These are phyloP conservation scores for Mastomys coucha DNA, from an alignment of 2,113 vertebrate genomes.

Conservation along the genomic window DNA sequence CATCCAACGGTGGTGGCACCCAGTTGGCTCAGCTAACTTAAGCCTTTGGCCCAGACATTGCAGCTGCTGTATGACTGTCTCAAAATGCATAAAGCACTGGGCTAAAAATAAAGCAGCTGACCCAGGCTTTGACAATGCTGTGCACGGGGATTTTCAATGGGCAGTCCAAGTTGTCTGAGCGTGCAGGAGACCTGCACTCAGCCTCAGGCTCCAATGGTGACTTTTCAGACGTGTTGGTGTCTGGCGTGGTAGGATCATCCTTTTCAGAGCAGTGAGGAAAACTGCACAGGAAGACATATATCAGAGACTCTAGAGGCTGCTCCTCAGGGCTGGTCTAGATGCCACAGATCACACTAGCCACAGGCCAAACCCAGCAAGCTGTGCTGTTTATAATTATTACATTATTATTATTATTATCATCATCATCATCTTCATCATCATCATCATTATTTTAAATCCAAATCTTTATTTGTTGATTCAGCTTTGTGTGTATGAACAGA, in stretches of 20 bases:
- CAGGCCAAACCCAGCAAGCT: background rate
- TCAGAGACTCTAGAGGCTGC: no score
- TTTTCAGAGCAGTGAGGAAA: background rate
- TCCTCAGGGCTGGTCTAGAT: background rate
- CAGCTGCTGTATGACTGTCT: background rate
- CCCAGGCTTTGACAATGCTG: background rate
- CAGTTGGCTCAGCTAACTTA: background rate
- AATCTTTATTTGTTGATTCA: background rate
- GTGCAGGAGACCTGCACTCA: background rate
- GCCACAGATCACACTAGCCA: background rate
- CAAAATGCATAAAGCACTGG: conserved; percentile 8
- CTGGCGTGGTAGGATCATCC: background rate
- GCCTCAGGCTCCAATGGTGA: background rate
- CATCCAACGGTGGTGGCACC: background rate
- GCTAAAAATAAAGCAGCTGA: conserved; percentile 4
- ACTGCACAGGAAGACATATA: background rate
- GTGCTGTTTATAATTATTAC: background rate
- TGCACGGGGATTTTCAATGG: background rate
- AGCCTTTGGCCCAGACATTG: background rate
- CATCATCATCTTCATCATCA: background rate
- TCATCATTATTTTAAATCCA: background rate
- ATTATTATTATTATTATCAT: background rate
- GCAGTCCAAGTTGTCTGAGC: background rate
- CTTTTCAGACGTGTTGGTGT: background rate
- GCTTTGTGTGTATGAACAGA: background rate